Evolutionary conservation across 2,888 invertebrate species (phyloP), one percentile per base, ranked within the genome.

Genomic region (Habrosyne pyritoides): DNA sequence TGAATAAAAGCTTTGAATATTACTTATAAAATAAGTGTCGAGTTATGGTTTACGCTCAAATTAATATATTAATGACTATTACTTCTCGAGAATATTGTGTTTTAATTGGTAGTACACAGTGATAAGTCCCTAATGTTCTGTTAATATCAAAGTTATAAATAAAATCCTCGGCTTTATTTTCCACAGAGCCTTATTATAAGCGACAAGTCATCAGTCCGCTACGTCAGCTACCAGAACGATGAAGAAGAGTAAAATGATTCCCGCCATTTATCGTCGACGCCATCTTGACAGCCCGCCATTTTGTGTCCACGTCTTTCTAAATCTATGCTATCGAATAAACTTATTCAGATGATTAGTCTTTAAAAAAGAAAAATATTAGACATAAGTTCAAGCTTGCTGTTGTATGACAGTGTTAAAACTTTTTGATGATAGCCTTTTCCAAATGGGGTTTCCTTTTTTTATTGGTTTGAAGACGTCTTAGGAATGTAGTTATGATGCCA

Each of bases 151-250:
- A n/a, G n/a, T n/a, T n/a, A n/a, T n/a, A n/a, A n/a, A n/a, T n/a
- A n/a, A n/a, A n/a, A n/a, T n/a, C n/a, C n/a, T n/a, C n/a, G n/a
- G n/a, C n/a, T n/a, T n/a, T n/a, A n/a, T n/a, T n/a, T 62, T 94
- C 42, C 8, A 18, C 94, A 98, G 98, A 96, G 96, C 21, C 90
- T 98, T 63, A 96, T 98, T 68, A 95, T 97, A 81, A 98, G 97
- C 62, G 98, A 98, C 75, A 97, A 98, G 73, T 96, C 98, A 53
- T 97, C 98, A 48, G 98, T 99, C 30, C 95, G 98, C 71, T 99
- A 99, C 91, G 98, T 98, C 55, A 98, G 97, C 79, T 99, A 98
- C 90, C 97, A 97, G 86, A 97, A 98, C 85, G 98, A 98, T 77
- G 98, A 98, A 72, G 98, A 97, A 72, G 97, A 97, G 77, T 92